Percentiles rank a stretch among this genome's conserved stretches.
phyloP scores from a whole-genome alignment of 2,888 invertebrate species.

The Campoletis raptor region DNA sequence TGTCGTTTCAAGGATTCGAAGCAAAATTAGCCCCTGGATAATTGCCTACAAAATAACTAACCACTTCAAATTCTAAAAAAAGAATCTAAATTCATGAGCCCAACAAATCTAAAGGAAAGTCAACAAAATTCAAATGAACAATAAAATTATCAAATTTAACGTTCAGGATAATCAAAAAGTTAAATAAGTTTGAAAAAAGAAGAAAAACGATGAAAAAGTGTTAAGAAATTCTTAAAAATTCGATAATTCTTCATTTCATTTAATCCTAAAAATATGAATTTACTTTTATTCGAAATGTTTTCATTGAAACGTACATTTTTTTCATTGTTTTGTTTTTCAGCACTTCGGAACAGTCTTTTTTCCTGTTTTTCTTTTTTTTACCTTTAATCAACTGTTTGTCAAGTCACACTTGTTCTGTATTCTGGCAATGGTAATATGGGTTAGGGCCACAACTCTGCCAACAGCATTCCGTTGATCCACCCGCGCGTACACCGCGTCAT shows the following conservation, averaged over 20 bases:
- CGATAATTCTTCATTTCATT: neutral
- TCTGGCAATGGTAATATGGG: conserved; percentile 81
- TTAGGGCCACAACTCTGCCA: conserved; percentile 82
- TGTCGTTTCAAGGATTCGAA: conserved; percentile 2
- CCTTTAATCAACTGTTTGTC: conserved; percentile 53
- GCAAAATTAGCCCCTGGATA: neutral
- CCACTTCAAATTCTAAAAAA: neutral
- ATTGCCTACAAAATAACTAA: neutral
- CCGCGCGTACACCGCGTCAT: conserved; percentile 62
- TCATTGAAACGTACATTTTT: neutral
- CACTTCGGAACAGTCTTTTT: neutral
- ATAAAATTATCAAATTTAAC: neutral
- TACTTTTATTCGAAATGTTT: neutral
- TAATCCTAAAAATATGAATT: neutral
- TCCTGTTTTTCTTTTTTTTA: neutral
- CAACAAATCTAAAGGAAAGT: neutral
- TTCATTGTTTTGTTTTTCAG: neutral
- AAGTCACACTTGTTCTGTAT: conserved; percentile 75
- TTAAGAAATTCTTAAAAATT: too few species aligned
- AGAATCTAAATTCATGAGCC: neutral
- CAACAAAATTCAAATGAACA: neutral
- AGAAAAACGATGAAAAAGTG: neutral
- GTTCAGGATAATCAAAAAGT: neutral
- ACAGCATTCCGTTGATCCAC: conserved; percentile 75
- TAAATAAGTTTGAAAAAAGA: neutral